Evolutionary conservation across 2,888 invertebrate genomes (phyloP).

Genomic region (Agriopis marginaria): DNA sequence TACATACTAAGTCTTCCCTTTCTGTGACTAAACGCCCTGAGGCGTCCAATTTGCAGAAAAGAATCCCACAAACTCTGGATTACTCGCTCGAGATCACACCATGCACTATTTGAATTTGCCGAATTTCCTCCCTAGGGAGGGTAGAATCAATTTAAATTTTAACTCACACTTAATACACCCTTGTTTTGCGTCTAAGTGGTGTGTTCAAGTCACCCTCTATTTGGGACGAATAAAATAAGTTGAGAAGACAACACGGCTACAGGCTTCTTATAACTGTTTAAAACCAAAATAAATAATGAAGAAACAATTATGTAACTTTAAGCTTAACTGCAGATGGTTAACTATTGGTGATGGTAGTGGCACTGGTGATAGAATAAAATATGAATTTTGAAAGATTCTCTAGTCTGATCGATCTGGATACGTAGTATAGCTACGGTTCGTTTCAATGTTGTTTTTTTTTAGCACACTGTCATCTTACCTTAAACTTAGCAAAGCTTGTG

Average conservation of each 20-base stretch:
- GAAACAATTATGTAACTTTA: neutral
- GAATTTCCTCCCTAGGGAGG: constrained; percentile 80
- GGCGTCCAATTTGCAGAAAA: constrained; percentile 85
- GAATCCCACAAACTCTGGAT: constrained; percentile 79
- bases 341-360: too few species aligned
- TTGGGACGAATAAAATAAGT: constrained; percentile 80
- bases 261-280: constrained; percentile 19
- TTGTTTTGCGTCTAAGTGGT: constrained; percentile 87
- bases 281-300: constrained; percentile 11
- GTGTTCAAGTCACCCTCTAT: constrained; percentile 84
- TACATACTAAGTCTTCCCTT: constrained; percentile 61
- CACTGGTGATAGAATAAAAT: too few species aligned
- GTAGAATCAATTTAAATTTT: constrained; percentile 86
- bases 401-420: too few species aligned
- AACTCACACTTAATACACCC: constrained; percentile 86
- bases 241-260: constrained; percentile 71
- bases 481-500: too few species aligned
- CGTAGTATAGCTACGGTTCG: too few species aligned
- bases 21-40: constrained; percentile 77
- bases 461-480: too few species aligned
- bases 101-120: constrained; percentile 84
- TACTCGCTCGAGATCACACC: constrained; percentile 82
- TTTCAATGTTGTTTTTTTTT: too few species aligned
- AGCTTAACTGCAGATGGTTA: neutral
- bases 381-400: too few species aligned